Conservation (phyloP, 2,797 vertebrate species). For the Glossophaga mutica region DNA sequence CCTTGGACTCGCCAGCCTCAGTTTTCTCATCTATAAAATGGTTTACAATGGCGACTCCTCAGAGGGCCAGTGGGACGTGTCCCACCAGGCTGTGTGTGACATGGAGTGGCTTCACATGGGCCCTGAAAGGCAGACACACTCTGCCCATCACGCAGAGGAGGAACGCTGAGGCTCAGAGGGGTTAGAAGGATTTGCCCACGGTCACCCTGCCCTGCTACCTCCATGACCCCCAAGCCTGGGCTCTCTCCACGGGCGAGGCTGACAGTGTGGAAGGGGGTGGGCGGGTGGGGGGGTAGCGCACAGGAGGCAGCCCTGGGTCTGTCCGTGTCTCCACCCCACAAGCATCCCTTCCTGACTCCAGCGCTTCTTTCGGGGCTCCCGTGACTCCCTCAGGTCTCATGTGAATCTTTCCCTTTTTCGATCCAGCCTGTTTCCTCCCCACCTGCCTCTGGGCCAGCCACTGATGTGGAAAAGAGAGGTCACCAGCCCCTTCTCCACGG, state of each 20-base stretch:
- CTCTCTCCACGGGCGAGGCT: not conserved
- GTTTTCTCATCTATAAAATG: not conserved
- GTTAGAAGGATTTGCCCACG: fast-evolving
- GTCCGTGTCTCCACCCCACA: not conserved
- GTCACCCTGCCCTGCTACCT: not conserved
- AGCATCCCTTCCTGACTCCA: not conserved
- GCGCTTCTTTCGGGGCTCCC: too few relatives aligned
- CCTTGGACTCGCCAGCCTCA: not conserved
- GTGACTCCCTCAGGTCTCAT: not conserved
- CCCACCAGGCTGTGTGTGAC: not conserved
- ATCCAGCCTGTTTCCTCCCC: not conserved
- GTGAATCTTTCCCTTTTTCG: not conserved
- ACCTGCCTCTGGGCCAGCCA: not conserved
- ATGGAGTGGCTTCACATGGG: not conserved
- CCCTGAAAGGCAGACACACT: not conserved
- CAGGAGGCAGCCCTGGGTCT: not conserved
- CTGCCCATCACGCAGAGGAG: not conserved
- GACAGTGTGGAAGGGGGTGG: fast-evolving
- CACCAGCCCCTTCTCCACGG: not conserved
- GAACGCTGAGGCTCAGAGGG: not conserved
- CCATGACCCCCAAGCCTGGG: not conserved
- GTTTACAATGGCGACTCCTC: not conserved
- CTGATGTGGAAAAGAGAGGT: not conserved
- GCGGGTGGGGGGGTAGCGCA: fast-evolving
- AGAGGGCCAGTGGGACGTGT: not conserved